Conservation (phyloP, 2,113 vertebrate species). For the Salvator merianae region DNA sequence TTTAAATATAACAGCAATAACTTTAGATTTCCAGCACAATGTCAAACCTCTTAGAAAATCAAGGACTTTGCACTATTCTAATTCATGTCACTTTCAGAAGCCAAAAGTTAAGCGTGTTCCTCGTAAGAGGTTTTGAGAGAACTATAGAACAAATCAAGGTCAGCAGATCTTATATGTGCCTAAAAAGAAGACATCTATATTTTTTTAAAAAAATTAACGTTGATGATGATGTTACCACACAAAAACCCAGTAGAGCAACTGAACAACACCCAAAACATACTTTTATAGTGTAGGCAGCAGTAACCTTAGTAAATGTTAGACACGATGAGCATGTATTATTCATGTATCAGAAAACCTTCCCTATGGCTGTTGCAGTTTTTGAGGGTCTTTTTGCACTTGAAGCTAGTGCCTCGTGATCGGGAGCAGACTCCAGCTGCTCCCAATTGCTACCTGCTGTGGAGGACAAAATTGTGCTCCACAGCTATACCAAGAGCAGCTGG, state of each 20-base stretch:
- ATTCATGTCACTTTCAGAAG: slow-evolving; percentile 12
- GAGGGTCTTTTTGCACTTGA: too few species aligned
- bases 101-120: fast-evolving
- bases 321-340: neutral
- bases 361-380: neutral
- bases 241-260: neutral
- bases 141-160: slow-evolving; percentile 2
- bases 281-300: neutral
- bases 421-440: too few species aligned
- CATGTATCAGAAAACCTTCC: neutral
- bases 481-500: too few species aligned
- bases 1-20: slow-evolving; percentile 9
- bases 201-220: too few species aligned
- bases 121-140: neutral
- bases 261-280: neutral
- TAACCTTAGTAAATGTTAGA: neutral
- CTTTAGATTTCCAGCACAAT: slow-evolving; percentile 14
- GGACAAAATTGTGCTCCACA: too few species aligned
- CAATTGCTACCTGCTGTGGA: too few species aligned
- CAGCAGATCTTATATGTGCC: neutral
- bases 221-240: too few species aligned
- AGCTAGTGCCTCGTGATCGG: too few species aligned
- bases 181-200: neutral
- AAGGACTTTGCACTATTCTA: neutral
- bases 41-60: slow-evolving; percentile 23